These are phyloP conservation scores for Aix galericulata DNA, from an alignment of 2,113 vertebrate species.

Conservation along the genomic window DNA sequence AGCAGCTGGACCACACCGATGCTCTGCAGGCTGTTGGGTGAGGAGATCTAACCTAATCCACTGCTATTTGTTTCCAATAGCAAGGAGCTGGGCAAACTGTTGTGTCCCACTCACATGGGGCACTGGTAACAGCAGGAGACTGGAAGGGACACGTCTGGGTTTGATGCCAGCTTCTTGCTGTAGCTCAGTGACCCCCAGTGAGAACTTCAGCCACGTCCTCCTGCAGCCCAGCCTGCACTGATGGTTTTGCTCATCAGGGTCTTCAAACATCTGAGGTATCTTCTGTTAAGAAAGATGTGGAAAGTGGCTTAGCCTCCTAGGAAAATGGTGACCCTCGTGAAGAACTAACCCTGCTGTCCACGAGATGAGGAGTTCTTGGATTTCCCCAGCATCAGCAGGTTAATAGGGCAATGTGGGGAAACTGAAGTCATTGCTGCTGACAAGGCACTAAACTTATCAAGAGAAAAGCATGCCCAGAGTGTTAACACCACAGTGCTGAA, in stretches of 20 bases:
- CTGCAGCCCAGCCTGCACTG: not conserved
- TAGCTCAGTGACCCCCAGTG: not conserved
- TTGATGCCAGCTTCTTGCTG: not conserved
- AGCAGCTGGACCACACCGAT: not conserved
- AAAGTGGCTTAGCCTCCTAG: not conserved
- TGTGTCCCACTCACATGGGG: rapidly evolving
- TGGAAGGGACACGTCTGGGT: not conserved
- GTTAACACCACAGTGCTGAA: not conserved
- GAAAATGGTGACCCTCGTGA: rapidly evolving
- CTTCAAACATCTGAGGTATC: not conserved
- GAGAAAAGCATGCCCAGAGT: not conserved
- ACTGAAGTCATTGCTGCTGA: not conserved
- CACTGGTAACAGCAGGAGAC: not conserved
- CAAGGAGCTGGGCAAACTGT: not conserved
- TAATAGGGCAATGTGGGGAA: not conserved
- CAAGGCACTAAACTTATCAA: not conserved
- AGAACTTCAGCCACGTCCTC: not conserved
- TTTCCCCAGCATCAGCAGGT: not conserved
- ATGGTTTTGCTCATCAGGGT: not conserved
- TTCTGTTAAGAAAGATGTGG: not conserved
- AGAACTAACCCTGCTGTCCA: not conserved
- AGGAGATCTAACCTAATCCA: no score
- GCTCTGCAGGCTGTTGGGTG: not conserved
- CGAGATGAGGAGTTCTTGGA: rapidly evolving
- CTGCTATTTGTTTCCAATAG: not conserved